phyloP scores from a whole-genome alignment of 2,888 invertebrate species.

The Lamellibrachia satsuma region DNA sequence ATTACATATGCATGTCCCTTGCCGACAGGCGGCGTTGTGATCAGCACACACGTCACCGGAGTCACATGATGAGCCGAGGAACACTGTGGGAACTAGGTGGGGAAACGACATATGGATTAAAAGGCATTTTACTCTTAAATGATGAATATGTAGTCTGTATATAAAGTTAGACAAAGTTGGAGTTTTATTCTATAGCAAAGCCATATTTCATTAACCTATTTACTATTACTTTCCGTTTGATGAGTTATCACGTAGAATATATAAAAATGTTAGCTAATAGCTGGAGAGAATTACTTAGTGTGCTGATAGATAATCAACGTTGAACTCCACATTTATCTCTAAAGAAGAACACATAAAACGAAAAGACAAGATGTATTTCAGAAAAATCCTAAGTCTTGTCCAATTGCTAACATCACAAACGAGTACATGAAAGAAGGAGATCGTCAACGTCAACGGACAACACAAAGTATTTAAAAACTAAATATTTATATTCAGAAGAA shows the following conservation, averaged over 20 bases:
- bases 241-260: not conserved
- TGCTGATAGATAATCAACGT: not conserved
- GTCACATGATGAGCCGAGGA: slow-evolving; percentile 28
- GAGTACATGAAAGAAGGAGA: no score
- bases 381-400: no score
- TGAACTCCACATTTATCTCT: not conserved
- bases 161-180: not conserved
- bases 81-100: slow-evolving; percentile 30
- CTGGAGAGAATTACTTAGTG: not conserved
- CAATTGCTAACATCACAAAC: no score
- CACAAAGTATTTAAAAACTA: no score
- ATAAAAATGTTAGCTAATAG: not conserved
- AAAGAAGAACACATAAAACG: no score
- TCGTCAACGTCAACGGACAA: no score
- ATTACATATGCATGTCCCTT: slow-evolving; percentile 25
- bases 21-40: slow-evolving; percentile 29
- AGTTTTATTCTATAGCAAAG: not conserved
- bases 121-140: no score
- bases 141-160: no score
- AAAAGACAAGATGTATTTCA: no score
- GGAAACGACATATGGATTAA: not conserved
- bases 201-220: not conserved
- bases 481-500: no score
- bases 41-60: slow-evolving; percentile 29
- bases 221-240: not conserved